These are phyloP conservation scores for Enteromius afrohamiltoni DNA, from an alignment of 2,797 vertebrate genomes.

Conservation along the genomic window DNA sequence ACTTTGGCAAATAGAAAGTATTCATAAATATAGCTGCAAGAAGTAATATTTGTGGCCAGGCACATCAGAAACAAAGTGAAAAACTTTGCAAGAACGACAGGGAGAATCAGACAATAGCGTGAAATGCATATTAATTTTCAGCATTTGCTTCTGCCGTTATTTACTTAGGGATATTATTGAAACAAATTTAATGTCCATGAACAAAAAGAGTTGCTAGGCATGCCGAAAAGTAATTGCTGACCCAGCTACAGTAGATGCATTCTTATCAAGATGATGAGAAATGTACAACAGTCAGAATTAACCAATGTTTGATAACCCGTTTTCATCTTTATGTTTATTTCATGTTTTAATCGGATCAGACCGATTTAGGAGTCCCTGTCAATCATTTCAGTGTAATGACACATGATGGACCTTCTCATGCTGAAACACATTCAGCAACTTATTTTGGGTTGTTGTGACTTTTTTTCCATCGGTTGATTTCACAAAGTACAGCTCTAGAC, in stretches of 20 bases:
- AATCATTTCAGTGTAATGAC: slow-evolving; percentile 52
- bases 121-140: neutral
- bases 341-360: neutral
- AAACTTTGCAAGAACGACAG: neutral
- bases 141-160: neutral
- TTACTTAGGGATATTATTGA: neutral
- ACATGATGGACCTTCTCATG: slow-evolving; percentile 24
- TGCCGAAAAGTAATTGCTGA: no score
- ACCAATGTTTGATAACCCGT: neutral
- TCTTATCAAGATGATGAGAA: no score
- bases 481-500: slow-evolving; percentile 54
- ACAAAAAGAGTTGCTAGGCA: no score
- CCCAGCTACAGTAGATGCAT: no score
- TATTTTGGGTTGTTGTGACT: slow-evolving; percentile 36
- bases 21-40: neutral
- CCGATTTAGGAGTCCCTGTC: slow-evolving; percentile 13
- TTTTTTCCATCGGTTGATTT: slow-evolving; percentile 52
- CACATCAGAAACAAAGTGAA: neutral
- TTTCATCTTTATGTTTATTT: neutral
- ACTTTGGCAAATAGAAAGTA: neutral
- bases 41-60: neutral
- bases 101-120: neutral
- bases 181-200: neutral
- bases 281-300: neutral
- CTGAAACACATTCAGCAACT: slow-evolving; percentile 26